Evolutionary conservation across 2,888 invertebrate species (phyloP).

Genomic region (Tipula lateralis): DNA sequence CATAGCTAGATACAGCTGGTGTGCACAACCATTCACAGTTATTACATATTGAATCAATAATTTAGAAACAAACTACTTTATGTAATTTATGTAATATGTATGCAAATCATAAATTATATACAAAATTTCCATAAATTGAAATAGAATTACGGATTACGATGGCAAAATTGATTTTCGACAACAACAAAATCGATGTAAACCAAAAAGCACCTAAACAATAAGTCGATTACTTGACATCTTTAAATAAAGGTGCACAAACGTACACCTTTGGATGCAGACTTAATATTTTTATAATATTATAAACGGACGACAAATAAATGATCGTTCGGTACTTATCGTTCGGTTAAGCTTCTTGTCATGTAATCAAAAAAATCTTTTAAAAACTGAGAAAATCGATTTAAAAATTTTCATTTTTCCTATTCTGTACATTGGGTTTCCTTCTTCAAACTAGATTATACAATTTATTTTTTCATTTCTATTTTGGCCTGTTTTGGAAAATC

Average conservation of each 20-base stretch:
- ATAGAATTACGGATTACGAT: not conserved
- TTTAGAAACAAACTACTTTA: too few relatives aligned
- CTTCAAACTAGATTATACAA: not conserved
- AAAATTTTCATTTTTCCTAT: not conserved
- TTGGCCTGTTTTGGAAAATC: not conserved
- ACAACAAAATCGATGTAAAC: not conserved
- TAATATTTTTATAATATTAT: not conserved
- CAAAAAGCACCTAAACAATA: too few relatives aligned
- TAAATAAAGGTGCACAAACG: not conserved
- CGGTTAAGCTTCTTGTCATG: not conserved
- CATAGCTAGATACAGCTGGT: too few relatives aligned
- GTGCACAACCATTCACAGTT: too few relatives aligned
- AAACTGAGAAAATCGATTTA: not conserved
- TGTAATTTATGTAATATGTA: too few relatives aligned
- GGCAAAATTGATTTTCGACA: not conserved
- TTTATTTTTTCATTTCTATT: not conserved
- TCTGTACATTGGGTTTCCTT: not conserved
- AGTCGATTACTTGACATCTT: not conserved
- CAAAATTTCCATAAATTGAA: not conserved
- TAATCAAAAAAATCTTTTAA: not conserved
- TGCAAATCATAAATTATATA: not conserved
- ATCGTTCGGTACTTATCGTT: not conserved
- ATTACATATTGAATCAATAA: too few relatives aligned
- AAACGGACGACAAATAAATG: not conserved
- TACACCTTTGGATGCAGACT: not conserved